Conservation (phyloP, 1,140 invertebrate genomes). For the Drosophila melanica region DNA sequence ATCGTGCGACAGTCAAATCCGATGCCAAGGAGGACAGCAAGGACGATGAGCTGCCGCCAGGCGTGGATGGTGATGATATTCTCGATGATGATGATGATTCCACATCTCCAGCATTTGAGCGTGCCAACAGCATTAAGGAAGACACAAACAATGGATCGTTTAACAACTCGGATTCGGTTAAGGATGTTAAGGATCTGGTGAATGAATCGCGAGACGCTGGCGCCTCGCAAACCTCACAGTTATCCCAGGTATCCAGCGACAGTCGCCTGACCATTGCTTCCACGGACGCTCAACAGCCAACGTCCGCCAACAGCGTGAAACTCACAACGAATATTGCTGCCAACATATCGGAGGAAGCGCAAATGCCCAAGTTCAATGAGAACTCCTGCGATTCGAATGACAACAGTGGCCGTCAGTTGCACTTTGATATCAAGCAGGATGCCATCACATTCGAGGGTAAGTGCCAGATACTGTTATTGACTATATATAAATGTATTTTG, state of each 20-base stretch:
- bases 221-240: conserved; percentile 85
- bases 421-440: conserved; percentile 83
- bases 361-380: conserved; percentile 81
- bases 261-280: conserved; percentile 85
- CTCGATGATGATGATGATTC: conserved; percentile 88
- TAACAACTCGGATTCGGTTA: conserved; percentile 75
- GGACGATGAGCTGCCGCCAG: conserved; percentile 61
- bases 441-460: conserved; percentile 81
- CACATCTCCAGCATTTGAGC: conserved; percentile 88
- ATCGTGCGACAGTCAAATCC: conserved; percentile 85
- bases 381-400: conserved; percentile 65
- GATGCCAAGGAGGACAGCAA: conserved; percentile 79
- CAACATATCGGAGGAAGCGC: conserved; percentile 80
- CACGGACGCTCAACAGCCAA: conserved; percentile 37
- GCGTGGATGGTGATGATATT: conserved; percentile 85
- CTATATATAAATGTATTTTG: background rate
- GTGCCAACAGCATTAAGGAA: conserved; percentile 59
- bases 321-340: conserved; percentile 40
- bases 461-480: background rate
- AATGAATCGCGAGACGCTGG: conserved; percentile 55
- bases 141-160: conserved; percentile 50
- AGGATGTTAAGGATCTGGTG: conserved; percentile 38
- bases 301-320: conserved; percentile 19
- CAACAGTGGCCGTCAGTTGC: conserved; percentile 48
- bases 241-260: conserved; percentile 87